Percentiles rank a stretch among this genome's conserved stretches.
phyloP scores from a whole-genome alignment of 1,140 invertebrate genomes.

The Pogonognathellus flavescens region DNA sequence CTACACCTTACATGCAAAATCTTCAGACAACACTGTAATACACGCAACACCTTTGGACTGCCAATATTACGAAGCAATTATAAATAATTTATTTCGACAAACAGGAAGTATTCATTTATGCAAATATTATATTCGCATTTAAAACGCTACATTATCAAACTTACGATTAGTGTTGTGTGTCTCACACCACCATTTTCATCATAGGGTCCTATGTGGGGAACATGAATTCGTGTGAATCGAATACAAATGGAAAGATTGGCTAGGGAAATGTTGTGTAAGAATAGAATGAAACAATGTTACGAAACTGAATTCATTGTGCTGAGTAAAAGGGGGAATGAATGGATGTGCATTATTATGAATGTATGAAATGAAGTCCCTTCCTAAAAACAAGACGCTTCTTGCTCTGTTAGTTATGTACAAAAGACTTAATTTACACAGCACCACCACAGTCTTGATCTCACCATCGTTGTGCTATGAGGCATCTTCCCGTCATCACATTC shows the following conservation, averaged over 20 bases:
- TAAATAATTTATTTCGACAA: background rate
- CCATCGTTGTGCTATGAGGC: background rate
- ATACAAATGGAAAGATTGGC: constrained; percentile 5
- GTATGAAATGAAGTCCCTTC: background rate
- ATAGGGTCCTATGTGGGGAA: background rate
- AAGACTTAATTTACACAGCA: background rate
- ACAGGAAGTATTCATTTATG: constrained; percentile 17
- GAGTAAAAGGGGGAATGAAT: background rate
- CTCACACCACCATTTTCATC: background rate
- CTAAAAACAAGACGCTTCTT: background rate
- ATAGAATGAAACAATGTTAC: constrained; percentile 4
- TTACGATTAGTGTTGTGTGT: background rate
- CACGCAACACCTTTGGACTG: too few species aligned
- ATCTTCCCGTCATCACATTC: background rate
- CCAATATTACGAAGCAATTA: too few species aligned
- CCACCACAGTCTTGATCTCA: background rate
- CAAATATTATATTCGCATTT: background rate
- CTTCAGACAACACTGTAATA: too few species aligned
- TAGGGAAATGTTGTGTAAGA: background rate
- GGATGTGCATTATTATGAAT: background rate
- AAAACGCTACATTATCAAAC: background rate
- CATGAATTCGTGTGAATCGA: constrained; percentile 6
- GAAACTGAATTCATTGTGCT: background rate
- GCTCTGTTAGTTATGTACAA: background rate
- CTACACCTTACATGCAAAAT: too few species aligned